Evolutionary conservation across 1,140 invertebrate genomes (phyloP).

Genomic region (Chironomus striatipennis): DNA sequence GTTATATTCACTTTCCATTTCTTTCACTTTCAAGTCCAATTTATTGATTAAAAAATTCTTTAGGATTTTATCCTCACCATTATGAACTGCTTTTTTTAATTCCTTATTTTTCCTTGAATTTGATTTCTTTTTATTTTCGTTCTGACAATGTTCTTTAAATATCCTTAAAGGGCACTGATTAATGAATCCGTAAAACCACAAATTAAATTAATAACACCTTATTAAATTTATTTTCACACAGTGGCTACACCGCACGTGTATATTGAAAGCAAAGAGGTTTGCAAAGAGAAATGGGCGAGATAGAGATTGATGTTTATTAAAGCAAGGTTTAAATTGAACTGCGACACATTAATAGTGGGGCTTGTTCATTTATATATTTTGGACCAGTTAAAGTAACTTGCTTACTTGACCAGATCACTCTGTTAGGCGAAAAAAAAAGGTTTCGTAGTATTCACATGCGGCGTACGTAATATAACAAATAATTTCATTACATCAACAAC

Average conservation of each 20-base stretch:
- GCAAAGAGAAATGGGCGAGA: not conserved
- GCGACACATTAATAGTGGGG: slow-evolving; percentile 23
- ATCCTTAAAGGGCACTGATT: too few species aligned
- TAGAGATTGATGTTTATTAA: slow-evolving; percentile 17
- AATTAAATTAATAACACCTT: too few species aligned
- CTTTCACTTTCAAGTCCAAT: too few species aligned
- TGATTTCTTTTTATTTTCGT: too few species aligned
- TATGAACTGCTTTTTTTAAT: too few species aligned
- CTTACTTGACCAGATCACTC: not conserved
- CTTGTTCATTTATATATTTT: slow-evolving; percentile 23
- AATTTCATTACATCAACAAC: not conserved
- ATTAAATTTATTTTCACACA: not conserved
- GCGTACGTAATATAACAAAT: not conserved
- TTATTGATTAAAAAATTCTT: too few species aligned
- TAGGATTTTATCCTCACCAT: too few species aligned
- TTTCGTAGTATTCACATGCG: not conserved
- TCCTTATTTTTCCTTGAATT: too few species aligned
- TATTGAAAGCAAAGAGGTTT: not conserved
- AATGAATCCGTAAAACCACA: too few species aligned
- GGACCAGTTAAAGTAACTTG: slow-evolving; percentile 5
- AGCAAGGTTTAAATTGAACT: slow-evolving; percentile 9
- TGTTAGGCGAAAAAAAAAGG: not conserved
- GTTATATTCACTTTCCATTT: too few species aligned
- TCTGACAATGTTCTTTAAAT: too few species aligned
- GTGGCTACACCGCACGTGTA: not conserved